phyloP scores from a whole-genome alignment of 2,797 vertebrate species.

The Urocyon cinereoargenteus region DNA sequence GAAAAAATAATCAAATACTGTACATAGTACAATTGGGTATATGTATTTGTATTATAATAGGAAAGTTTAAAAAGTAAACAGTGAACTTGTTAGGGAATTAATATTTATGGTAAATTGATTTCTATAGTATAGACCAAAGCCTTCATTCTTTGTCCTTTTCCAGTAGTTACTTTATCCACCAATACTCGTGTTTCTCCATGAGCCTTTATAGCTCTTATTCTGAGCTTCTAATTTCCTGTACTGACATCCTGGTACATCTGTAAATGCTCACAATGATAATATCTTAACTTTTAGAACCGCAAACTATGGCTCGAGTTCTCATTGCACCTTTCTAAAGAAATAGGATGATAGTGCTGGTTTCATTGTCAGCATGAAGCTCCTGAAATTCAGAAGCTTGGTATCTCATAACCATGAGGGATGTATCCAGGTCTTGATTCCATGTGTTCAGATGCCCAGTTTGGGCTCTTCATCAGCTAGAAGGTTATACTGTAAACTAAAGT shows the following conservation, averaged over 20 bases:
- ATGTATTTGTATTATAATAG: neutral
- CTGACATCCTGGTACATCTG: neutral
- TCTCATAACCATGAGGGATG: neutral
- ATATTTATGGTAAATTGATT: conserved; percentile 18
- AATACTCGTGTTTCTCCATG: neutral
- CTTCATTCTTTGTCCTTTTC: conserved; percentile 25
- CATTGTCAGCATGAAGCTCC: neutral
- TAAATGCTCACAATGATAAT: neutral
- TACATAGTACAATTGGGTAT: neutral
- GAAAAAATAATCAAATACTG: neutral
- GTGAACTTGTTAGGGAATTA: conserved; percentile 15
- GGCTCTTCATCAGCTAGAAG: neutral
- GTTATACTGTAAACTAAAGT: neutral
- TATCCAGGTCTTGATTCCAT: neutral
- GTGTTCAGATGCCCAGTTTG: neutral
- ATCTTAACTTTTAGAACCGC: neutral
- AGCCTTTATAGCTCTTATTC: neutral
- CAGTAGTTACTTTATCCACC: neutral
- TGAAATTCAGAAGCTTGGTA: neutral
- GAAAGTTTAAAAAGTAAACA: neutral
- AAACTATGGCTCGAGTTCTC: neutral
- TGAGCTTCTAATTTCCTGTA: neutral
- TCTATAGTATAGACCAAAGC: neutral
- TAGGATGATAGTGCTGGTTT: neutral
- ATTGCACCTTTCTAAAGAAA: neutral